A percentile compares a stretch with the other conserved stretches of the same genome.
phyloP scores from a whole-genome alignment of 2,888 invertebrate species.

The Elegia similella region DNA sequence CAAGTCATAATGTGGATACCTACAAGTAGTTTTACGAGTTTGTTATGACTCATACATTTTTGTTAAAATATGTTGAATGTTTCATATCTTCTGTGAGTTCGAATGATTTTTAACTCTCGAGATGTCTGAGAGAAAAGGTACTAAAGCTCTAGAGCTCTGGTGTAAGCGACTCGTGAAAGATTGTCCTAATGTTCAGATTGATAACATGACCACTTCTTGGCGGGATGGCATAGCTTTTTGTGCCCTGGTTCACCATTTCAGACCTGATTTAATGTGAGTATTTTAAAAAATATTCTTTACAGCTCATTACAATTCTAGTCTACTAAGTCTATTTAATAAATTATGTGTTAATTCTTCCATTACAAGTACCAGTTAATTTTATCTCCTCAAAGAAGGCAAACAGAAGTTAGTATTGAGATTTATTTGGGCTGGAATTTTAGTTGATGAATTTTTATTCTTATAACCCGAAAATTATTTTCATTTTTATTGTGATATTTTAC shows the following conservation, averaged over 20 bases:
- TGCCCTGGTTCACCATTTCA: slow-evolving; percentile 96
- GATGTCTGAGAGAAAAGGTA: slow-evolving; percentile 92
- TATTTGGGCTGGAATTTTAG: too few species aligned
- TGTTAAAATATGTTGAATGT: slow-evolving; percentile 20
- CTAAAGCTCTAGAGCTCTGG: slow-evolving; percentile 96
- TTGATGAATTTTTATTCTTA: too few species aligned
- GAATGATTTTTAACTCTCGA: slow-evolving; percentile 32
- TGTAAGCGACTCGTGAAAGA: slow-evolving; percentile 94
- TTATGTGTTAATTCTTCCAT: too few species aligned
- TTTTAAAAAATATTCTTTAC: not conserved
- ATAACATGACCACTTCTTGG: slow-evolving; percentile 98
- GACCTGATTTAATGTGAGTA: slow-evolving; percentile 97
- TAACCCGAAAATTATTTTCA: too few species aligned
- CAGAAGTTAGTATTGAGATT: too few species aligned
- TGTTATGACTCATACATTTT: slow-evolving; percentile 35
- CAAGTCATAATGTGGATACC: not conserved
- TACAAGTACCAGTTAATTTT: too few species aligned
- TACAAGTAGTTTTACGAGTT: slow-evolving; percentile 10
- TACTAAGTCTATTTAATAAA: too few species aligned
- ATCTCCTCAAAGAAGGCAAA: too few species aligned
- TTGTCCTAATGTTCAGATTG: slow-evolving; percentile 93
- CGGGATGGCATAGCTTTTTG: slow-evolving; percentile 97
- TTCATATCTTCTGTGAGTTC: slow-evolving; percentile 28
- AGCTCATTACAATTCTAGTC: too few species aligned
- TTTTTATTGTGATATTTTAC: too few species aligned